Evolutionary conservation across 2,797 vertebrate species (phyloP), one percentile per base, ranked within the genome.

Genomic region (Schizothorax lantsangensis): DNA sequence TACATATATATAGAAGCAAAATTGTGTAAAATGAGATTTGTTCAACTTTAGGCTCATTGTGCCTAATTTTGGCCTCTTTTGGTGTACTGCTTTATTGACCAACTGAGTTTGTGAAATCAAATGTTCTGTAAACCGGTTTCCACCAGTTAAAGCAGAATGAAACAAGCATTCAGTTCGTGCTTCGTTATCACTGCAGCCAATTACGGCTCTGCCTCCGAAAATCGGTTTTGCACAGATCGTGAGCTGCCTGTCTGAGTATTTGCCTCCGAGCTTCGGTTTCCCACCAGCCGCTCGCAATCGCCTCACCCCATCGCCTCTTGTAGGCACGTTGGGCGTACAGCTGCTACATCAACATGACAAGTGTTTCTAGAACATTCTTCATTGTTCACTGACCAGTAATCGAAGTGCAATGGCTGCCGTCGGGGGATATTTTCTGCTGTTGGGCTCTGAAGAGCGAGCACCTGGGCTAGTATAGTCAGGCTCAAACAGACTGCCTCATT

Each of bases 321-420:
- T 45, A 45, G 57, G 54, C 73, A 11, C 52, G 15, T n/a, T 45
- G 40, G 36, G 91, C 88, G 88, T 92, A 90, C 95, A 94, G 93
- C 93, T 94, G 94, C 93, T 94, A 90, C 92, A 91, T 94, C 92
- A 89, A 92, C 92, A 93, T 81, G 93, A 94, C 94, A 94, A 95
- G 93, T 93, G 92, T 91, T 92, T 94, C 89, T 90, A 93, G 93
- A 93, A 93, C 92, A 92, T 91, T 91, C 93, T 91, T 94, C 89
- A 94, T 94, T 95, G 93, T 93, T 95, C 93, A 94, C 90, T 94
- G 93, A 94, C 94, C 94, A 94, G 92, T 93, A 90, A 78, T 92
- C 91, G 91, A 91, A 92, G 92, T 92, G 94, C 94, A 93, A 93
- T 92, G 93, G 91, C 92, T 92, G 93, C 94, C 94, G 91, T 91